Conservation (phyloP, 2,888 invertebrate species). For the Noctua pronuba region DNA sequence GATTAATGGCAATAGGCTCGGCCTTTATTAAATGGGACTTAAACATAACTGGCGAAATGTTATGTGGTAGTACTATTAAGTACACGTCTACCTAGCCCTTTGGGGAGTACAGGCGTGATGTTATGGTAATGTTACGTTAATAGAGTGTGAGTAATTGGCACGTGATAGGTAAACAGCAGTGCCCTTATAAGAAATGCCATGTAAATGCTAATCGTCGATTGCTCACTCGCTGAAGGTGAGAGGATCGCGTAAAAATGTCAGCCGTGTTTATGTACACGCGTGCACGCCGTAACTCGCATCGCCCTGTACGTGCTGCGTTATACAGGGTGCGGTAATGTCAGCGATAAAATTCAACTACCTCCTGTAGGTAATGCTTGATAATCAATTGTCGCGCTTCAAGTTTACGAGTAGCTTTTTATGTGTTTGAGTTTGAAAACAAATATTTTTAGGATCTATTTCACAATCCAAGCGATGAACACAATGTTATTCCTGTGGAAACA, state of each 20-base stretch:
- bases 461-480: not conserved
- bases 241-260: conserved; percentile 77
- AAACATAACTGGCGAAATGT: not conserved
- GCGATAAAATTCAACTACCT: conserved; percentile 54
- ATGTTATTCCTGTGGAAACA: not conserved
- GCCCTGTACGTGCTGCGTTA: conserved; percentile 20
- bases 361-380: conserved; percentile 30
- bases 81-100: not conserved
- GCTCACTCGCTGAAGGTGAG: conserved; percentile 78
- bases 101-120: not conserved
- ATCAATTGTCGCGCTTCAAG: conserved; percentile 16
- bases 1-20: not conserved
- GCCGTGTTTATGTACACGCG: conserved; percentile 48
- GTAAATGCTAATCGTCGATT: conserved; percentile 87
- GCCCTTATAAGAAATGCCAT: conserved; percentile 85
- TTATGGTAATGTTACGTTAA: not conserved
- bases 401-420: conserved; percentile 2
- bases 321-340: conserved; percentile 34
- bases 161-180: conserved; percentile 65
- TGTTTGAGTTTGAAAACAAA: not conserved
- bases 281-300: conserved; percentile 33
- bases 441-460: not conserved
- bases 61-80: not conserved
- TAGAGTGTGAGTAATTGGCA: conserved; percentile 38
- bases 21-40: not conserved